Percentiles rank a stretch among this genome's conserved stretches.
phyloP scores from a whole-genome alignment of 2,888 invertebrate species.

The Drosophila paranaensis region DNA sequence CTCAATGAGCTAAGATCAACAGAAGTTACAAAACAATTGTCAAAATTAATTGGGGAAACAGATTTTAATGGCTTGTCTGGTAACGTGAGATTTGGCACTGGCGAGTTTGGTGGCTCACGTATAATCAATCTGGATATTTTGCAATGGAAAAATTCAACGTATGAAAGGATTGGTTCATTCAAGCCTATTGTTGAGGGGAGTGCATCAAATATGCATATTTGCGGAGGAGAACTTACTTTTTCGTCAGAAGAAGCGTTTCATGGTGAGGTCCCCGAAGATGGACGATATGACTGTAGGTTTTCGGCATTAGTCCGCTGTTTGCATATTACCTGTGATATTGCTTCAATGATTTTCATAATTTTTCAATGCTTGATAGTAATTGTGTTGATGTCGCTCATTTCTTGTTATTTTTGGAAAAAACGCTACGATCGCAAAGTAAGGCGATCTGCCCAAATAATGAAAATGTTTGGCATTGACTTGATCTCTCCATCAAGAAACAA shows the following conservation, averaged over 20 bases:
- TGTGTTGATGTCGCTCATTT: conserved; percentile 85
- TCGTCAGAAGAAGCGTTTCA: conserved; percentile 13
- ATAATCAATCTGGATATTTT: conserved; percentile 87
- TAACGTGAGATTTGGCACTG: conserved; percentile 88
- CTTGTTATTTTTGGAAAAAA: conserved; percentile 88
- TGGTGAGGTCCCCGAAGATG: conserved; percentile 87
- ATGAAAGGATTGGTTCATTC: conserved; percentile 87
- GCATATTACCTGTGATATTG: conserved; percentile 89
- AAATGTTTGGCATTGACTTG: conserved; percentile 89
- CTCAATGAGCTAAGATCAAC: conserved; percentile 64
- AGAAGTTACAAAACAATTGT: conserved; percentile 84
- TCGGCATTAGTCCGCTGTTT: conserved; percentile 89
- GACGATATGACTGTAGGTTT: conserved; percentile 89
- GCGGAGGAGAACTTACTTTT: conserved; percentile 77
- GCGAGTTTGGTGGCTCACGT: conserved; percentile 86
- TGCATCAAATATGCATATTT: conserved; percentile 40
- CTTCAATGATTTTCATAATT: conserved; percentile 87
- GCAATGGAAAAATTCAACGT: conserved; percentile 86
- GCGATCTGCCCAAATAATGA: conserved; percentile 89
- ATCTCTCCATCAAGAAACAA: conserved; percentile 85
- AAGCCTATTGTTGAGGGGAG: conserved; percentile 85
- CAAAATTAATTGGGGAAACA: conserved; percentile 87
- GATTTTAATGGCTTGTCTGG: conserved; percentile 92
- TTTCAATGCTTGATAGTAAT: conserved; percentile 86
- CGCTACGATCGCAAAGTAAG: conserved; percentile 89